Percentiles rank a stretch among this genome's conserved stretches.
phyloP scores from a whole-genome alignment of 2,113 vertebrate species.

The Globicephala melas region DNA sequence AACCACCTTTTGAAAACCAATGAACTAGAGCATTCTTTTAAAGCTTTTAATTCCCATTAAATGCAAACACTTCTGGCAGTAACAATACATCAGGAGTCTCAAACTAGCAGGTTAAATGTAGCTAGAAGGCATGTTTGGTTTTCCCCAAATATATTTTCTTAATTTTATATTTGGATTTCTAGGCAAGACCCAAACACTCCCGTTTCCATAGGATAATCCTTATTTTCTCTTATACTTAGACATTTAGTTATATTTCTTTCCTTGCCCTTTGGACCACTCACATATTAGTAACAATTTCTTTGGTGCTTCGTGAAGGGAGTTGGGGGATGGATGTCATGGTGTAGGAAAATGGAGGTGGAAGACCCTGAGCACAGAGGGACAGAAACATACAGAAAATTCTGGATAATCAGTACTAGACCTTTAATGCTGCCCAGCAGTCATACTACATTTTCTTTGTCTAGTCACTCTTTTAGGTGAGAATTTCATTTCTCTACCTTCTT shows the following conservation, averaged over 20 bases:
- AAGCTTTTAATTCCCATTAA: neutral
- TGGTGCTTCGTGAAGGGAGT: neutral
- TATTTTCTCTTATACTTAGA: neutral
- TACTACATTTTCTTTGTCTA: neutral
- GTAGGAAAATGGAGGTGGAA: neutral
- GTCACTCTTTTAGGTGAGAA: neutral
- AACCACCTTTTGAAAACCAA: neutral
- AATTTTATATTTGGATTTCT: slow-evolving; percentile 12
- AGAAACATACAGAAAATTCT: neutral
- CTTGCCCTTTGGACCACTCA: neutral
- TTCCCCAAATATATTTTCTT: neutral
- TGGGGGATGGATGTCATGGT: neutral
- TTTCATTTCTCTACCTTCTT: neutral
- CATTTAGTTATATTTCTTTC: neutral
- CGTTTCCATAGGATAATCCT: neutral
- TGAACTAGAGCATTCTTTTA: neutral
- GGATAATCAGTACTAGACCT: neutral
- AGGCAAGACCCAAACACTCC: neutral
- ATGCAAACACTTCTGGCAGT: neutral
- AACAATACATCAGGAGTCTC: neutral
- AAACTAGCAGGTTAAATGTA: neutral
- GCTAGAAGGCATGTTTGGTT: neutral
- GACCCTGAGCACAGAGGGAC: neutral
- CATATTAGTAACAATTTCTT: neutral
- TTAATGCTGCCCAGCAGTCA: neutral